Conservation (phyloP, 2,888 invertebrate genomes). For the Sinodicranocentrus sp. region DNA sequence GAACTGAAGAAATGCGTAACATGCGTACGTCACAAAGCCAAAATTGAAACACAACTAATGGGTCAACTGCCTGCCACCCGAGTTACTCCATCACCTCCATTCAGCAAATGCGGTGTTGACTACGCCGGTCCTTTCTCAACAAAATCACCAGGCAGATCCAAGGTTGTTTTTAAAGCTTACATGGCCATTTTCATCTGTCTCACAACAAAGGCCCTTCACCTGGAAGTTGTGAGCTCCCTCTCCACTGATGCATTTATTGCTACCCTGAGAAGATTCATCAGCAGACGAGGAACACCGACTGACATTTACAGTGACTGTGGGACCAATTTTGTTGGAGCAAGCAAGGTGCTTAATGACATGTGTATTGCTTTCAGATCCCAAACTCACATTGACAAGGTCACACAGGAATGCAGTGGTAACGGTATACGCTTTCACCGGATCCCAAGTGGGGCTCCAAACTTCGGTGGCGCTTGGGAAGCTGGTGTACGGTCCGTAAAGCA, state of each 20-base stretch:
- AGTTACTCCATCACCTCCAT: slow-evolving; percentile 73
- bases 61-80: slow-evolving; percentile 76
- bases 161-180: not conserved
- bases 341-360: not conserved
- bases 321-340: slow-evolving; percentile 42
- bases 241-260: slow-evolving; percentile 13
- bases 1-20: slow-evolving; percentile 58
- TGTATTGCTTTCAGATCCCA: not conserved
- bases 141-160: not conserved
- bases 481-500: slow-evolving; percentile 27
- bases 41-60: slow-evolving; percentile 75
- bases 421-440: not conserved
- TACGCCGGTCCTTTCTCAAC: not conserved
- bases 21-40: slow-evolving; percentile 59
- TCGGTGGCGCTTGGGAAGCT: slow-evolving; percentile 36
- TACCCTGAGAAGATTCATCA: slow-evolving; percentile 4
- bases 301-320: slow-evolving; percentile 30
- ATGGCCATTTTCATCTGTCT: slow-evolving; percentile 18
- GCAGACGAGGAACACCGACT: slow-evolving; percentile 12
- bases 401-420: not conserved
- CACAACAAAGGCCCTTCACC: slow-evolving; percentile 17
- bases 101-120: slow-evolving; percentile 60
- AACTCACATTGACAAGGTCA: not conserved
- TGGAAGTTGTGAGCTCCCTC: slow-evolving; percentile 5
- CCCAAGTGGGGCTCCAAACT: not conserved